Evolutionary conservation across 2,113 vertebrate species (phyloP).

Genomic region (Pycnonotus jocosus): DNA sequence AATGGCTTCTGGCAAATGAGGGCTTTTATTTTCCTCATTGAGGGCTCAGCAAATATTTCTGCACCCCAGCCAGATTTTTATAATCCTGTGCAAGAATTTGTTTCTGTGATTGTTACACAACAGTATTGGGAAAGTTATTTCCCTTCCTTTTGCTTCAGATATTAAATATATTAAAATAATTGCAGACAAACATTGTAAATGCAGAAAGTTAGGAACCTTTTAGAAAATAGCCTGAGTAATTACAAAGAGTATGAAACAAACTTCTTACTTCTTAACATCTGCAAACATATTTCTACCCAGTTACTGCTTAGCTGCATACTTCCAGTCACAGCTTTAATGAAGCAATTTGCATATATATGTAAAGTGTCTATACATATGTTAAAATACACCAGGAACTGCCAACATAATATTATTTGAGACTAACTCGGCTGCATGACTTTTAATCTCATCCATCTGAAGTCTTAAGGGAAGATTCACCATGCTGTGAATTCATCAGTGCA

Average conservation of each 20-base stretch:
- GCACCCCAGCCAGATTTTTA: neutral
- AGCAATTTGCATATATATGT: neutral
- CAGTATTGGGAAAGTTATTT: neutral
- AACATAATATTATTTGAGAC: neutral
- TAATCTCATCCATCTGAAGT: neutral
- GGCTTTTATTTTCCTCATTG: neutral
- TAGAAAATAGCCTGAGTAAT: neutral
- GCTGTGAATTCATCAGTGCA: neutral
- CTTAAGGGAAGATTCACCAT: neutral
- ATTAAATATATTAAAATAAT: neutral
- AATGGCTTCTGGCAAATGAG: neutral
- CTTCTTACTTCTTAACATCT: neutral
- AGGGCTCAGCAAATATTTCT: neutral
- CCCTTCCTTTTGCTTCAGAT: neutral
- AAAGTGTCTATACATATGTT: rapidly evolving
- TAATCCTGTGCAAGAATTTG: neutral
- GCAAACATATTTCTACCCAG: neutral
- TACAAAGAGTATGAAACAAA: neutral
- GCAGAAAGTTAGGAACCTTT: neutral
- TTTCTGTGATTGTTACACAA: neutral
- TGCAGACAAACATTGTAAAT: neutral
- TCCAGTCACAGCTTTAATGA: neutral
- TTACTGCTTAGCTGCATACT: neutral
- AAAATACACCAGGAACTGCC: neutral
- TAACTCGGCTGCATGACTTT: neutral